A percentile compares a stretch with the other conserved stretches of the same genome.
phyloP scores from a whole-genome alignment of 2,888 invertebrate genomes.

The Sarcophaga variegata region DNA sequence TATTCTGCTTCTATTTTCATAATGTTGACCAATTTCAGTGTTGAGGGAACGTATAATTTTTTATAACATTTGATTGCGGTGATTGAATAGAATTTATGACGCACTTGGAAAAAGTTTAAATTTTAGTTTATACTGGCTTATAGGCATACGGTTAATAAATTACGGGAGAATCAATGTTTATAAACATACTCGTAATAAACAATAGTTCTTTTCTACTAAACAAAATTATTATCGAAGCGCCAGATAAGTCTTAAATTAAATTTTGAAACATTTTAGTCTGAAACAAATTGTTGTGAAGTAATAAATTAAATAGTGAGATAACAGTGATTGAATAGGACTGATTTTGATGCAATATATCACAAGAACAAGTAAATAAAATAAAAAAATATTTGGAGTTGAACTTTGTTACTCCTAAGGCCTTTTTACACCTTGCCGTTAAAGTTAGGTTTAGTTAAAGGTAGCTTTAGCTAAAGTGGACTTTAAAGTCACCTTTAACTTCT shows the following conservation, averaged over 20 bases:
- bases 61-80: slow-evolving; percentile 45
- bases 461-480: no score
- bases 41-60: not conserved
- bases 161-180: not conserved
- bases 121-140: not conserved
- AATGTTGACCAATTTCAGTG: no score
- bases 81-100: slow-evolving; percentile 57
- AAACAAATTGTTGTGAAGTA: not conserved
- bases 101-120: not conserved
- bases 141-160: slow-evolving; percentile 5
- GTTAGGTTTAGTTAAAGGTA: no score
- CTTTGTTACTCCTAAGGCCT: no score
- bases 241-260: not conserved
- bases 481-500: no score
- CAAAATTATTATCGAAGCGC: slow-evolving; percentile 14
- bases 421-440: no score
- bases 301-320: not conserved
- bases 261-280: not conserved
- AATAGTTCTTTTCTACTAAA: not conserved
- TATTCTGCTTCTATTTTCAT: no score
- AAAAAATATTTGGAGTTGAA: no score
- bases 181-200: not conserved
- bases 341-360: not conserved
- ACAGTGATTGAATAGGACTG: not conserved
- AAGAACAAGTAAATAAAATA: no score